These are phyloP conservation scores for Tragelaphus buxtoni DNA, from an alignment of 2,113 vertebrate species.

Conservation along the genomic window DNA sequence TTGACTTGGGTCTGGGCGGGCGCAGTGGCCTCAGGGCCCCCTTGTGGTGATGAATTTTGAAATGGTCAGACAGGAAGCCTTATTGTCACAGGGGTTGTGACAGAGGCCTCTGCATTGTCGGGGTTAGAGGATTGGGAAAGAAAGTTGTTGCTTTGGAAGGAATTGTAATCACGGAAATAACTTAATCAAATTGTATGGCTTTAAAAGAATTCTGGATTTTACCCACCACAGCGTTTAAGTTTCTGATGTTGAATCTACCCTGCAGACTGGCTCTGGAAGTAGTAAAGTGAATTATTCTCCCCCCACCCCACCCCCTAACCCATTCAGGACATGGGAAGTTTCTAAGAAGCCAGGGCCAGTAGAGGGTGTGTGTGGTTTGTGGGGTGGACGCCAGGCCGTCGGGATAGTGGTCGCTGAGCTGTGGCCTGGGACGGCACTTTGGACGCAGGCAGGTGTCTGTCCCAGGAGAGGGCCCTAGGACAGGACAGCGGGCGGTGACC, in stretches of 20 bases:
- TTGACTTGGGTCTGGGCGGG: rapidly evolving
- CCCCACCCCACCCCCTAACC: not conserved
- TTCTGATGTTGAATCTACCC: not conserved
- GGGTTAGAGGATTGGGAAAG: not conserved
- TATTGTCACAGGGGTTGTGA: not conserved
- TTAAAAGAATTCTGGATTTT: not conserved
- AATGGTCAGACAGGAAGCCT: not conserved
- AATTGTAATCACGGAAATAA: not conserved
- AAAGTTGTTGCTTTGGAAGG: not conserved
- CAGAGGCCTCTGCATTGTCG: not conserved
- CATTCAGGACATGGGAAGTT: not conserved
- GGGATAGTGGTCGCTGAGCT: not conserved
- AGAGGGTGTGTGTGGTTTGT: not conserved
- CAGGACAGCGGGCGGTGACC: not conserved
- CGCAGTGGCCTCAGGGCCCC: not conserved
- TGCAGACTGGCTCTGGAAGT: not conserved
- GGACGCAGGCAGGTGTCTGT: not conserved
- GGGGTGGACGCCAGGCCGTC: too few species aligned
- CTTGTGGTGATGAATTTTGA: too few species aligned
- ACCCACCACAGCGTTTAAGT: too few species aligned
- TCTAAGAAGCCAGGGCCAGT: not conserved
- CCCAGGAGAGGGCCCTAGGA: not conserved
- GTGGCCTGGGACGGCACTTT: rapidly evolving
- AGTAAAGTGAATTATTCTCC: not conserved
- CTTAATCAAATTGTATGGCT: not conserved